These are phyloP conservation scores for Glyptemys insculpta DNA, from an alignment of 2,797 vertebrate species.

Conservation along the genomic window DNA sequence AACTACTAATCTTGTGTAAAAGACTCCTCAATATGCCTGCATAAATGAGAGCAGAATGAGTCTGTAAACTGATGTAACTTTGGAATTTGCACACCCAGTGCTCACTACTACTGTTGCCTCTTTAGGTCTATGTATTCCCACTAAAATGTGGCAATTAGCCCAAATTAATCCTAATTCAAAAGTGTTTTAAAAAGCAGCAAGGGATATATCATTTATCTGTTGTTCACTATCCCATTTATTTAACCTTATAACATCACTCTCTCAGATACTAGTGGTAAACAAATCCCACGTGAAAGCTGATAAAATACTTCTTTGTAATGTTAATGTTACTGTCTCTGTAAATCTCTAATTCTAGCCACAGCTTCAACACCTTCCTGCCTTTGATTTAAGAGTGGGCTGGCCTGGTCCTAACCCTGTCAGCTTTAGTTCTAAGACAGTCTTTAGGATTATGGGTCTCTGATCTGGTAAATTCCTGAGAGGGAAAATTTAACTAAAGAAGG, in stretches of 20 bases:
- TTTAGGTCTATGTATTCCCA: slow-evolving; percentile 12
- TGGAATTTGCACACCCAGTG: background rate
- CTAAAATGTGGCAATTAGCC: slow-evolving; percentile 54
- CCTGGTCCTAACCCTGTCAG: slow-evolving; percentile 74
- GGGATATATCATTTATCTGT: background rate
- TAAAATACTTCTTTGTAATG: slow-evolving; percentile 72
- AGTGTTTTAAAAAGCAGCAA: slow-evolving; percentile 12
- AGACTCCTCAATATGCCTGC: background rate
- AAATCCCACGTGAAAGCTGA: slow-evolving; percentile 59
- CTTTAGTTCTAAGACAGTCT: slow-evolving; percentile 60
- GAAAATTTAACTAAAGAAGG: slow-evolving; percentile 60
- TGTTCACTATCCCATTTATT: slow-evolving; percentile 45
- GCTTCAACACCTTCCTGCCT: slow-evolving; percentile 45
- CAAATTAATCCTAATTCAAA: slow-evolving; percentile 59
- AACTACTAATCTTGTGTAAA: slow-evolving; percentile 14
- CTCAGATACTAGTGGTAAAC: slow-evolving; percentile 65
- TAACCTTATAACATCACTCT: slow-evolving; percentile 45
- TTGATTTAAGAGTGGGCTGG: slow-evolving; percentile 72
- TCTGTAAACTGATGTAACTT: background rate
- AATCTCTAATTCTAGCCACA: slow-evolving; percentile 62
- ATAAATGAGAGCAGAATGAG: background rate
- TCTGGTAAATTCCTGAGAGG: slow-evolving; percentile 74
- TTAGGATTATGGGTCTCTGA: slow-evolving; percentile 75
- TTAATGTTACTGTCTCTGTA: slow-evolving; percentile 70
- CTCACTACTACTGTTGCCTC: background rate